Evolutionary conservation across 2,797 vertebrate genomes (phyloP).

Genomic region (Emys orbicularis): DNA sequence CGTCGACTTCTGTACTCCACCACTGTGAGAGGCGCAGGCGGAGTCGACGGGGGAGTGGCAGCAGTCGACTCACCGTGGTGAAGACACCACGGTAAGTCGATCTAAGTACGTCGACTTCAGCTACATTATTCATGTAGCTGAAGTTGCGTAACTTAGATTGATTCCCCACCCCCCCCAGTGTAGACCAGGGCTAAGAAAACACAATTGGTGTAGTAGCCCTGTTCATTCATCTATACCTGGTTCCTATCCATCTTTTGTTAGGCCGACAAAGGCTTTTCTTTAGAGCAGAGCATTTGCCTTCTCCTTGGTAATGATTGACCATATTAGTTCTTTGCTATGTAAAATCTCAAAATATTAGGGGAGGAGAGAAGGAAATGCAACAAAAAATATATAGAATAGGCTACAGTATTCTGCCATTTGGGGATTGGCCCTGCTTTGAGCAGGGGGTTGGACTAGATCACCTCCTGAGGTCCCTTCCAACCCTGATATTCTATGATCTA

Average conservation of each 20-base stretch:
- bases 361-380: not conserved
- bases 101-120: too few relatives aligned
- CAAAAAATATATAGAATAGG: not conserved
- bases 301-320: not conserved
- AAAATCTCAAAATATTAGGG: not conserved
- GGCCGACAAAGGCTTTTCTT: not conserved
- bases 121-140: too few relatives aligned
- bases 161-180: too few relatives aligned
- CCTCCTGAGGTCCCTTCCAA: too few relatives aligned
- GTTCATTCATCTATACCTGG: not conserved
- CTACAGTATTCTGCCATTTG: not conserved
- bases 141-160: too few relatives aligned
- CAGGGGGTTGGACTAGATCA: too few relatives aligned
- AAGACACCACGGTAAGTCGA: too few relatives aligned
- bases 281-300: not conserved
- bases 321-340: rapidly evolving
- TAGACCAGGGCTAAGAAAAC: not conserved
- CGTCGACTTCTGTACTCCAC: too few relatives aligned
- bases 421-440: too few relatives aligned
- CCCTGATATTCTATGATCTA: not conserved
- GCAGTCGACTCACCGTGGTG: too few relatives aligned
- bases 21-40: too few relatives aligned
- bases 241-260: not conserved
- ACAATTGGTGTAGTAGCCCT: not conserved
- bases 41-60: too few relatives aligned